Conservation (phyloP, 2,797 vertebrate genomes). For the Coregonus suidteri region DNA sequence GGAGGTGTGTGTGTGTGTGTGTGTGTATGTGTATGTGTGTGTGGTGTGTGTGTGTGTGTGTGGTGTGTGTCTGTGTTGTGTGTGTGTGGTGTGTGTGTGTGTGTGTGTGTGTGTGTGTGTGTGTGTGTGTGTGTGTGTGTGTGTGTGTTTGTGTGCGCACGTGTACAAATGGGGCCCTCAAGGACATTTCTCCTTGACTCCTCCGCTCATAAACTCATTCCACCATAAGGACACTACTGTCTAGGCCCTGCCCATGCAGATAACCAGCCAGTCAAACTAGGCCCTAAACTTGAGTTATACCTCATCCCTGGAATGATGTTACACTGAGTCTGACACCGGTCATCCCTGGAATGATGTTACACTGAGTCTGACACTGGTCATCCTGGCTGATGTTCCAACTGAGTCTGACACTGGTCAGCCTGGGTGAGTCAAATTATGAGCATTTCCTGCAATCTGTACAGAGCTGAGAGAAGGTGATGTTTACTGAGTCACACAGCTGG, state of each 20-base stretch:
- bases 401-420: conserved; percentile 62
- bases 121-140: not conserved
- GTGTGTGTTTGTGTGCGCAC: no score
- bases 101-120: not conserved
- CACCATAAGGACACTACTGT: not conserved
- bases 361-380: conserved; percentile 53
- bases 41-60: not conserved
- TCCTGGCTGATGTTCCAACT: conserved; percentile 49
- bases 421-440: conserved; percentile 64
- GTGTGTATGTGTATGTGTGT: not conserved
- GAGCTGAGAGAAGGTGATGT: conserved; percentile 53
- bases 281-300: conserved; percentile 65
- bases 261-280: conserved; percentile 53
- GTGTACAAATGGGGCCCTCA: not conserved
- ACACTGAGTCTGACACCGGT: conserved; percentile 57
- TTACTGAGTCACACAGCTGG: conserved; percentile 53
- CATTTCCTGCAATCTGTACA: conserved; percentile 64
- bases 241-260: not conserved
- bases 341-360: conserved; percentile 60
- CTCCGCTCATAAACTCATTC: no score
- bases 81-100: conserved; percentile 10
- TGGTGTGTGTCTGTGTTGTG: no score
- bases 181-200: no score
- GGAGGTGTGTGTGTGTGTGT: not conserved
- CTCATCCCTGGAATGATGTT: conserved; percentile 62